Percentiles rank a stretch among this genome's conserved stretches.
phyloP scores from a whole-genome alignment of 1,140 invertebrate species.

The Battus philenor region DNA sequence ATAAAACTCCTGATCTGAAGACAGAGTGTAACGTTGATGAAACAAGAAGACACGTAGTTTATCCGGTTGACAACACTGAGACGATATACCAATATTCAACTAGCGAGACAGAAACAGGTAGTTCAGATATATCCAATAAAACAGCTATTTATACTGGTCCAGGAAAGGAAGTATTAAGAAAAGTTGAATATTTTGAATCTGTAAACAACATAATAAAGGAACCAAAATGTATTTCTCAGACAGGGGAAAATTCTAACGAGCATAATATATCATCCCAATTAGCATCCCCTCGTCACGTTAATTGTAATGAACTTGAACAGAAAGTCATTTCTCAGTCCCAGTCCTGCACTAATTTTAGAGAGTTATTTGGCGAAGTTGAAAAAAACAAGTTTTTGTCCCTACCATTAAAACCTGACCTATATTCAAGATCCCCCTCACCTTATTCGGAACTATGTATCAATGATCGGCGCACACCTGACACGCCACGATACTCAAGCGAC shows the following conservation, averaged over 20 bases:
- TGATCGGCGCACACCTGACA: constrained; percentile 63
- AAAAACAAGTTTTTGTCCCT: constrained; percentile 66
- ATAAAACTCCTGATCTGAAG: constrained; percentile 13
- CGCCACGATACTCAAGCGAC: constrained; percentile 77
- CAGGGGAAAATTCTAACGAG: constrained; percentile 74
- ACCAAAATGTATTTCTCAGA: constrained; percentile 61
- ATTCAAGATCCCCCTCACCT: constrained; percentile 62
- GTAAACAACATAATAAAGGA: constrained; percentile 52
- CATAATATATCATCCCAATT: constrained; percentile 42
- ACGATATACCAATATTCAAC: constrained; percentile 58
- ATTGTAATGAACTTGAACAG: constrained; percentile 27
- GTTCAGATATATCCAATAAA: constrained; percentile 81
- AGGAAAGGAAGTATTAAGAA: constrained; percentile 80
- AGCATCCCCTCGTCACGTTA: constrained; percentile 17
- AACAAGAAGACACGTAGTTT: constrained; percentile 39
- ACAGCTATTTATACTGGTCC: constrained; percentile 78
- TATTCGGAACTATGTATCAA: constrained; percentile 52
- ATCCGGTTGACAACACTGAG: constrained; percentile 41
- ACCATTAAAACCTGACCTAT: constrained; percentile 50
- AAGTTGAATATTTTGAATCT: constrained; percentile 88
- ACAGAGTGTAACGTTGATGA: constrained; percentile 18
- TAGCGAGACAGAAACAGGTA: constrained; percentile 81
- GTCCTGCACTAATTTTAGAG: constrained; percentile 85
- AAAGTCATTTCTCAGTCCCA: constrained; percentile 76
- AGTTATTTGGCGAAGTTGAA: constrained; percentile 85